Conservation (phyloP, 53 echinoderm and acorn worm species). For the Crossaster papposus region DNA sequence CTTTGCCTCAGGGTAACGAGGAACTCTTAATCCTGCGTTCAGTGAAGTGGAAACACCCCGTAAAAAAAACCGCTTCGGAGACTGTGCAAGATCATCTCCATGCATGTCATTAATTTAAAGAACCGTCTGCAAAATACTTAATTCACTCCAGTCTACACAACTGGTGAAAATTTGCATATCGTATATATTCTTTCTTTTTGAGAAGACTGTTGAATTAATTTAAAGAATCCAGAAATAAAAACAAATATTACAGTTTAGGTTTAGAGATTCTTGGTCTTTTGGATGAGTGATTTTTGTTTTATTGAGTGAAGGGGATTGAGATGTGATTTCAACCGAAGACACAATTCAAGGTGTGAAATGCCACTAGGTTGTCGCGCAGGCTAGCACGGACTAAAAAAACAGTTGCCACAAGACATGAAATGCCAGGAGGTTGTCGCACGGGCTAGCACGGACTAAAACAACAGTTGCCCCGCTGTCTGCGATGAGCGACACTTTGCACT, state of each 20-base stretch:
- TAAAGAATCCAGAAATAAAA: background rate
- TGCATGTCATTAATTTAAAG: slow-evolving; percentile 11
- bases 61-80: background rate
- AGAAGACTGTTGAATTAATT: background rate
- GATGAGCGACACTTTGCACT: background rate
- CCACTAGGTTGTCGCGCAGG: background rate
- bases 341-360: slow-evolving; percentile 3
- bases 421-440: background rate
- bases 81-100: slow-evolving; percentile 4
- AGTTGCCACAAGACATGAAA: slow-evolving; percentile 4
- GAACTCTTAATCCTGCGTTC: slow-evolving; percentile 50
- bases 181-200: background rate
- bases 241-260: background rate
- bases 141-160: background rate
- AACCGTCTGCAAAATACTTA: background rate
- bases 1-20: slow-evolving; percentile 19
- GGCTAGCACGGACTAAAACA: background rate
- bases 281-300: background rate
- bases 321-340: slow-evolving; percentile 11
- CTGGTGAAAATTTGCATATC: background rate
- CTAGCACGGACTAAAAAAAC: background rate
- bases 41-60: slow-evolving; percentile 44
- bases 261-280: background rate
- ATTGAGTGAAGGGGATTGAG: background rate
- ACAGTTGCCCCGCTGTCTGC: background rate